These are phyloP conservation scores for Bucorvus abyssinicus DNA, from an alignment of 2,797 vertebrate genomes.

Conservation along the genomic window DNA sequence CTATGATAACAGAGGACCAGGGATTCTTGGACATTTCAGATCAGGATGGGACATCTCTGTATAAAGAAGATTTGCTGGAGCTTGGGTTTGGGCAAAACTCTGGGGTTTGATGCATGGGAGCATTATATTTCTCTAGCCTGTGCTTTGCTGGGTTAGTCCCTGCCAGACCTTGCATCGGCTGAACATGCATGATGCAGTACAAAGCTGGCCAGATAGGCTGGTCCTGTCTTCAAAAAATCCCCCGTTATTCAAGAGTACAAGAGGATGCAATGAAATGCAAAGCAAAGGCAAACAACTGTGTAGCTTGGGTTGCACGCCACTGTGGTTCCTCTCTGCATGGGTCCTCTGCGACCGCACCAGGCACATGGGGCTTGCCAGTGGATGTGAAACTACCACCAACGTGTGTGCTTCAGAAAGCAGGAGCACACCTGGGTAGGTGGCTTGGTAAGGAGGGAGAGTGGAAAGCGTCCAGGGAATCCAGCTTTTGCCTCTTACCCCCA, in stretches of 20 bases:
- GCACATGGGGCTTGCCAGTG: neutral
- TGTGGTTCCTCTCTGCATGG: neutral
- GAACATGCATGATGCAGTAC: neutral
- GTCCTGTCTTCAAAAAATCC: neutral
- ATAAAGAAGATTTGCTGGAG: neutral
- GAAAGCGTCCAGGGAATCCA: neutral
- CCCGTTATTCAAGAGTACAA: neutral
- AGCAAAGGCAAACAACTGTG: neutral
- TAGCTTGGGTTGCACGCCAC: rapidly evolving
- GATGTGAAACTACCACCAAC: neutral
- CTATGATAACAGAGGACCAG: neutral
- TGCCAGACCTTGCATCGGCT: neutral
- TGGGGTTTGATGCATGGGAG: neutral
- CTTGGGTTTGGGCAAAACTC: neutral
- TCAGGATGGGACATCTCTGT: neutral
- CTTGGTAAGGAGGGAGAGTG: neutral
- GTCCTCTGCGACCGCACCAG: rapidly evolving
- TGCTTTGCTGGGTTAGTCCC: neutral
- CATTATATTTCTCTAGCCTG: neutral
- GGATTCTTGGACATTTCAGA: neutral
- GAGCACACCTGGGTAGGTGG: neutral
- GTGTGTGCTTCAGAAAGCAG: neutral
- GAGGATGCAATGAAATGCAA: neutral
- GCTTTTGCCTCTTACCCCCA: neutral
- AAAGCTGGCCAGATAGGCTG: neutral